phyloP scores from a whole-genome alignment of 2,797 vertebrate genomes.

The Eremophila alpestris region DNA sequence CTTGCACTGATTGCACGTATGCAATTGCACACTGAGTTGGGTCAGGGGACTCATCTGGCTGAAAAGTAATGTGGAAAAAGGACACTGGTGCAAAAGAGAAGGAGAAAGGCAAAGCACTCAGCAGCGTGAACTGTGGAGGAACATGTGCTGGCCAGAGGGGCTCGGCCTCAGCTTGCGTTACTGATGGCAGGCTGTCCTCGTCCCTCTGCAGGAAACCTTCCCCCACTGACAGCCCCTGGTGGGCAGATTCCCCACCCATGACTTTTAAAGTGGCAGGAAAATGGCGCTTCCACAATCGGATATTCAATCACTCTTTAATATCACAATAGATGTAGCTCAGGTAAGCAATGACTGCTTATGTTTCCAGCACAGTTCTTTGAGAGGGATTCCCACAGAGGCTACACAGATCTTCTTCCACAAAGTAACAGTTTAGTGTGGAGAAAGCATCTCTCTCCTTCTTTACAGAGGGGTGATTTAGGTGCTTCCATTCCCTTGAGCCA shows the following conservation, averaged over 20 bases:
- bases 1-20: background rate
- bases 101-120: background rate
- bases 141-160: background rate
- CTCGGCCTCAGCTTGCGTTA: background rate
- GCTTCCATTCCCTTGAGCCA: background rate
- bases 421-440: rapidly evolving
- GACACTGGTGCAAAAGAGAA: background rate
- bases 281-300: background rate
- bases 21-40: background rate
- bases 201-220: background rate
- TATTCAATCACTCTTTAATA: background rate
- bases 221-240: background rate
- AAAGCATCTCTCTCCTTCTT: background rate
- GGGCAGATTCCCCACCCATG: background rate
- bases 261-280: background rate
- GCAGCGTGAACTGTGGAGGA: rapidly evolving
- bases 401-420: background rate
- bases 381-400: background rate
- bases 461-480: background rate
- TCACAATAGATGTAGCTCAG: background rate
- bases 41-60: background rate
- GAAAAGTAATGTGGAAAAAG: background rate
- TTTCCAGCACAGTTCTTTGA: background rate
- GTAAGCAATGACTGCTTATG: background rate
- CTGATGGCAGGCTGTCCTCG: background rate